Conservation (phyloP, 2,113 vertebrate species). For the Hymenochirus boettgeri region DNA sequence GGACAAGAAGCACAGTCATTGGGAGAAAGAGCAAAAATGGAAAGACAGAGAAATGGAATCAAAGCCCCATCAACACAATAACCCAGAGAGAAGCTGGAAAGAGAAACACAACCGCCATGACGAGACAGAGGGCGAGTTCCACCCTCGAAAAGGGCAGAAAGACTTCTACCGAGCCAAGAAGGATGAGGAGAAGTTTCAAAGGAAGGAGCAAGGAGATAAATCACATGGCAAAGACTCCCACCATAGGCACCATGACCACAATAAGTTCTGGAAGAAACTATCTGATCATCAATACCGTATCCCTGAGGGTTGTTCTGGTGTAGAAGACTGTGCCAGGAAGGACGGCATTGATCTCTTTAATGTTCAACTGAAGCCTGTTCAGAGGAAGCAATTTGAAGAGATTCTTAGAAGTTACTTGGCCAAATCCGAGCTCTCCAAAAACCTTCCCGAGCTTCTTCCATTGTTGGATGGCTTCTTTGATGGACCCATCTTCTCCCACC, state of each 20-base stretch:
- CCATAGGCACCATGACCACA: constrained; percentile 38
- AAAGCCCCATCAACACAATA: not conserved
- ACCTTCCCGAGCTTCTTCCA: constrained; percentile 48
- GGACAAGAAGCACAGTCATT: not conserved
- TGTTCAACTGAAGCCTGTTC: constrained; percentile 59
- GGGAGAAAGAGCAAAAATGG: constrained; percentile 17
- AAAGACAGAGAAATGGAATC: constrained; percentile 14
- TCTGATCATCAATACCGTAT: constrained; percentile 54
- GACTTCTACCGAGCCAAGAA: constrained; percentile 11
- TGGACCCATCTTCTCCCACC: constrained; percentile 70
- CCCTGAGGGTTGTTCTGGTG: constrained; percentile 58
- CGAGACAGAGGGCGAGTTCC: not conserved
- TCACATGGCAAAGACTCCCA: constrained; percentile 6
- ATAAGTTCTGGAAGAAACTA: constrained; percentile 54
- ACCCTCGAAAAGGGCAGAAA: constrained; percentile 26
- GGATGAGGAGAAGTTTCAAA: constrained; percentile 44
- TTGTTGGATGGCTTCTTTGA: constrained; percentile 62
- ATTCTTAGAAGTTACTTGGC: constrained; percentile 69
- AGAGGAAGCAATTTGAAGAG: constrained; percentile 59
- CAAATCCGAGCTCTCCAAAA: constrained; percentile 46
- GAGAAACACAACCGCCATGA: constrained; percentile 4
- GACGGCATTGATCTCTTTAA: constrained; percentile 62
- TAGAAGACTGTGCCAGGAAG: constrained; percentile 66
- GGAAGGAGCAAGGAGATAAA: constrained; percentile 44
- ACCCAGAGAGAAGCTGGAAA: constrained; percentile 7